Percentiles rank a stretch among this genome's conserved stretches.
phyloP scores from a whole-genome alignment of 2,113 vertebrate genomes.

The Ammospiza nelsoni region DNA sequence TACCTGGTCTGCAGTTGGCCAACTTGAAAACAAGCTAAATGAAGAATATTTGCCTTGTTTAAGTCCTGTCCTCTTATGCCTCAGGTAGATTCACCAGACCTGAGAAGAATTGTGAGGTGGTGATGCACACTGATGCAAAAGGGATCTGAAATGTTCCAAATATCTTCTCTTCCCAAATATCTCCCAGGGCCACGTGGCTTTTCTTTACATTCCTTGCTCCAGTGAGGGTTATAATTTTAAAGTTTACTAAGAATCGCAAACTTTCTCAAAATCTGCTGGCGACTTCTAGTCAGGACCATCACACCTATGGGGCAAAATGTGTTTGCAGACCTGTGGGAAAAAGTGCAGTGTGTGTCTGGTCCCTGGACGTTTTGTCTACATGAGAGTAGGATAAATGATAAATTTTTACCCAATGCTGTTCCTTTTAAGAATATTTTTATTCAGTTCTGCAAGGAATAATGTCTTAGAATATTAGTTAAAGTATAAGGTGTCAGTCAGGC shows the following conservation, averaged over 20 bases:
- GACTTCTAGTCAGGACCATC: background rate
- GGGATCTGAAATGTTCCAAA: background rate
- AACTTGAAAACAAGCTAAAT: background rate
- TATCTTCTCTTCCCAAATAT: background rate
- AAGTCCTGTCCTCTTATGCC: background rate
- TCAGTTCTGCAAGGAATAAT: background rate
- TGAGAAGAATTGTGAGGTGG: background rate
- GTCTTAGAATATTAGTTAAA: background rate
- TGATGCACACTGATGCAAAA: background rate
- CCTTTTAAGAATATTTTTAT: background rate
- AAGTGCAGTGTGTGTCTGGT: background rate
- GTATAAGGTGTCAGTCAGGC: background rate
- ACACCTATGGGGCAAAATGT: background rate
- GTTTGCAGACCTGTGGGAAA: background rate
- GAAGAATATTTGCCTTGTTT: background rate
- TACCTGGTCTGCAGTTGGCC: background rate
- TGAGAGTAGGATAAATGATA: too few species aligned
- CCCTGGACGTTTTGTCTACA: background rate
- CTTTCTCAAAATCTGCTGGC: background rate
- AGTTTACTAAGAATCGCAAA: background rate
- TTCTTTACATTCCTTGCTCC: background rate
- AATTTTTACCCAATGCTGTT: background rate
- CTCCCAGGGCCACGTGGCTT: background rate
- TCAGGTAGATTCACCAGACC: background rate
- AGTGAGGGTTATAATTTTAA: background rate